Evolutionary conservation across 1,140 invertebrate species (phyloP).

Genomic region (Caenorhabditis brenneri): DNA sequence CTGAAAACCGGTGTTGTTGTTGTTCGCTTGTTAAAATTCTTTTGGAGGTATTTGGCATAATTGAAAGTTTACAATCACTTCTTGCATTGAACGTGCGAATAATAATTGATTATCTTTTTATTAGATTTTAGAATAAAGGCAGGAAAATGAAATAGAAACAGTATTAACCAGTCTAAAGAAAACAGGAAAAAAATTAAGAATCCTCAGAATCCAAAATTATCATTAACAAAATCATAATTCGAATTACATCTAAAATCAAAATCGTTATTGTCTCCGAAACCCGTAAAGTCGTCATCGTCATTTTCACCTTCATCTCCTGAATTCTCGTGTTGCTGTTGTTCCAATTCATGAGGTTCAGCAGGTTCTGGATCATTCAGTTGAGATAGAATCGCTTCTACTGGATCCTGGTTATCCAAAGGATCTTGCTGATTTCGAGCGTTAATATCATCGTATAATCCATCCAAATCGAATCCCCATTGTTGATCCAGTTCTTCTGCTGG

Average conservation of each 20-base stretch:
- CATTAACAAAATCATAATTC: conserved; percentile 8
- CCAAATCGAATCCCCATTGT: conserved; percentile 3
- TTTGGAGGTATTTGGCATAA: too few species aligned
- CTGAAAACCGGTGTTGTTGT: background rate
- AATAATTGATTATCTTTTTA: too few species aligned
- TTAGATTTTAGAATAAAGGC: background rate
- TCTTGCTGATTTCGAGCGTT: background rate
- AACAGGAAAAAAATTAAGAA: background rate
- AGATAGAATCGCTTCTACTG: background rate
- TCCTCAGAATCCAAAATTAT: conserved; percentile 9
- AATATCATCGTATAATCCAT: background rate
- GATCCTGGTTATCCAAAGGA: background rate
- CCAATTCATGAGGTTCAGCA: background rate
- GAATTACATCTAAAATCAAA: too few species aligned
- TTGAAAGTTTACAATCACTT: too few species aligned
- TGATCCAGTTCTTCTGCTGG: background rate
- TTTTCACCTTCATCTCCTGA: background rate
- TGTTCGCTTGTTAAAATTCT: too few species aligned
- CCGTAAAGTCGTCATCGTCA: background rate
- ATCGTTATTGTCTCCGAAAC: background rate
- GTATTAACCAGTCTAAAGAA: background rate
- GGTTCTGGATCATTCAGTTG: background rate
- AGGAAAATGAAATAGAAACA: background rate
- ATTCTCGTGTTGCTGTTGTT: background rate
- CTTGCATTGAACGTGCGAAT: too few species aligned